Conservation (phyloP, 1,140 invertebrate species). For the Gryllus bimaculatus region DNA sequence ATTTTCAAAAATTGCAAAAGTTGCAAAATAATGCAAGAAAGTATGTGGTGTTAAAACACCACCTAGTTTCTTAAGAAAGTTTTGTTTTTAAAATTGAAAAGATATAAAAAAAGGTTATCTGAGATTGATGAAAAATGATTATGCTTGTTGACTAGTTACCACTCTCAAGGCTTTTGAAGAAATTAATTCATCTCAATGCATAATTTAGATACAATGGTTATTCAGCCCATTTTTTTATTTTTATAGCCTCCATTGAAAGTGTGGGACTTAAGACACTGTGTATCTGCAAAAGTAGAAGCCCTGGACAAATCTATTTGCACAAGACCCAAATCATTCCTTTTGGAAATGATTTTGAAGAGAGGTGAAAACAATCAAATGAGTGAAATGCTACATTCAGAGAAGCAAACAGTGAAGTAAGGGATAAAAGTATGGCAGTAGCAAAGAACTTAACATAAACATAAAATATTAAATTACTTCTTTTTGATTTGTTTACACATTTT, state of each 20-base stretch:
- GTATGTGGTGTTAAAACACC: neutral
- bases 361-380: neutral
- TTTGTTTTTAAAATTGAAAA: neutral
- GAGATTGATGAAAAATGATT: neutral
- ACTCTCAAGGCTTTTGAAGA: neutral
- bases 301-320: neutral
- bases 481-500: neutral
- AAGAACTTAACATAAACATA: neutral
- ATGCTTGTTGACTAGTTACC: neutral
- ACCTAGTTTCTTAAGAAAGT: neutral
- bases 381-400: neutral
- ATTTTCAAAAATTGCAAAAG: too few relatives aligned
- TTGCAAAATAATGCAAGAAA: too few relatives aligned
- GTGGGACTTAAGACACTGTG: neutral
- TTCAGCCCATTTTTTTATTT: neutral
- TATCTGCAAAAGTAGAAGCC: neutral
- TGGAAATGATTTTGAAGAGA: neutral
- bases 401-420: neutral
- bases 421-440: too few relatives aligned
- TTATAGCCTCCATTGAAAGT: neutral
- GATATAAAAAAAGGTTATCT: neutral
- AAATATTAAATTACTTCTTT: neutral
- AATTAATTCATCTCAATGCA: neutral
- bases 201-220: too few relatives aligned
- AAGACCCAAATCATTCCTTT: neutral